These are phyloP conservation scores for Nycteola revayana DNA, from an alignment of 2,888 invertebrate species.

Conservation along the genomic window DNA sequence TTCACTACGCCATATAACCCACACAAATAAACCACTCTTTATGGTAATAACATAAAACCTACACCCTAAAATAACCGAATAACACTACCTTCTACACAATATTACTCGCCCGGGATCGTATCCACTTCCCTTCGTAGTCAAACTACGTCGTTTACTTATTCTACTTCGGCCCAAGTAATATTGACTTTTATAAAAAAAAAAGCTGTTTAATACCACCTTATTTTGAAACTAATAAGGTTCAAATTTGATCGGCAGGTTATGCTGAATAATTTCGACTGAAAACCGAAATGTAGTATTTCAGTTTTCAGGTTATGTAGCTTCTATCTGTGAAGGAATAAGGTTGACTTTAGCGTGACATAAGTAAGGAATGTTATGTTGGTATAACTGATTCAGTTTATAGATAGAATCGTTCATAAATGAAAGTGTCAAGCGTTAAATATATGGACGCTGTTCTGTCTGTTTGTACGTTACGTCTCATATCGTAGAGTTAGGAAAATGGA, in stretches of 20 bases:
- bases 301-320: slow-evolving; percentile 3
- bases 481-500: too few species aligned
- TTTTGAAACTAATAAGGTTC: too few species aligned
- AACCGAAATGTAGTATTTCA: slow-evolving; percentile 12
- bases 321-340: background rate
- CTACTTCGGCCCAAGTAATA: slow-evolving; percentile 23
- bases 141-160: slow-evolving; percentile 24
- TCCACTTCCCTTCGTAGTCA: slow-evolving; percentile 29
- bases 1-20: too few species aligned
- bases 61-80: background rate
- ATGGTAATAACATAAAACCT: too few species aligned
- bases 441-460: slow-evolving; percentile 11
- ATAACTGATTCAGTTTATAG: slow-evolving; percentile 13
- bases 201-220: too few species aligned
- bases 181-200: too few species aligned
- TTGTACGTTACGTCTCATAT: slow-evolving; percentile 21
- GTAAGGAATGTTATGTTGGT: background rate
- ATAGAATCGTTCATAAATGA: slow-evolving; percentile 17
- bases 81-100: slow-evolving; percentile 1
- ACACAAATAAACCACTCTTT: slow-evolving; percentile 6
- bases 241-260: too few species aligned
- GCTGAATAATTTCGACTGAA: slow-evolving; percentile 13
- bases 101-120: slow-evolving; percentile 27
- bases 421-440: slow-evolving; percentile 26
- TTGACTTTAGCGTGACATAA: slow-evolving; percentile 2